phyloP scores from a whole-genome alignment of 2,797 vertebrate genomes.

The Ctenopoma multispine region DNA sequence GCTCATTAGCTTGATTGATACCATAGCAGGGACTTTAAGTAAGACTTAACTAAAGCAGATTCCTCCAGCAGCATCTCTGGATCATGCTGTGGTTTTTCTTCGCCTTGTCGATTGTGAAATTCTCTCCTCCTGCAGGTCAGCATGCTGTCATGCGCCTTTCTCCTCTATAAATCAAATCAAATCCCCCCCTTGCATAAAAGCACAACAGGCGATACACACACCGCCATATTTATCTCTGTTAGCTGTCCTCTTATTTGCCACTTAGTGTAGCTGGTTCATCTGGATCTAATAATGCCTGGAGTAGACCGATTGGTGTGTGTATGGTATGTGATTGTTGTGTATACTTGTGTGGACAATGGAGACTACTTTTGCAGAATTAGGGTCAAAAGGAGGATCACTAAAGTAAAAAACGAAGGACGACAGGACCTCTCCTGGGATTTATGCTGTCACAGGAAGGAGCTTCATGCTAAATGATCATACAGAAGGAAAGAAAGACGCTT shows the following conservation, averaged over 20 bases:
- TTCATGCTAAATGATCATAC: constrained; percentile 57
- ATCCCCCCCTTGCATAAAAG: constrained; percentile 23
- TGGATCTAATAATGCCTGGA: constrained; percentile 64
- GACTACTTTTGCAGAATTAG: constrained; percentile 40
- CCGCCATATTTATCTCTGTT: constrained; percentile 50
- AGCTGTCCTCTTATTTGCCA: constrained; percentile 53
- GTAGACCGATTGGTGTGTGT: constrained; percentile 18
- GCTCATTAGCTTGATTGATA: constrained; percentile 46
- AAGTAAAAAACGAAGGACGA: constrained; percentile 28
- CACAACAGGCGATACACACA: constrained; percentile 33
- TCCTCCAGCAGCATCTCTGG: constrained; percentile 26
- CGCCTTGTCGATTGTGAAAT: constrained; percentile 22
- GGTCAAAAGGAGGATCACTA: constrained; percentile 56
- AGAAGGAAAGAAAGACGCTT: constrained; percentile 40
- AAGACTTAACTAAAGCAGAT: constrained; percentile 11
- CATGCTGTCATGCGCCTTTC: constrained; percentile 22
- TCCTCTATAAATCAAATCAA: constrained; percentile 54
- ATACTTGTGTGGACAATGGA: not conserved
- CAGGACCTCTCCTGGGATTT: constrained; percentile 38
- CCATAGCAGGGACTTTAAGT: constrained; percentile 6
- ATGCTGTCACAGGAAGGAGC: constrained; percentile 50
- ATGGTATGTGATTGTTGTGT: constrained; percentile 1
- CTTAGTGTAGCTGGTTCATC: constrained; percentile 58
- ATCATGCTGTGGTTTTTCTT: constrained; percentile 1
- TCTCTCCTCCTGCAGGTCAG: constrained; percentile 34